Percentiles rank a stretch among this genome's conserved stretches.
Evolutionary conservation across 2,888 invertebrate genomes (phyloP).

Genomic region (Endotricha flammealis): DNA sequence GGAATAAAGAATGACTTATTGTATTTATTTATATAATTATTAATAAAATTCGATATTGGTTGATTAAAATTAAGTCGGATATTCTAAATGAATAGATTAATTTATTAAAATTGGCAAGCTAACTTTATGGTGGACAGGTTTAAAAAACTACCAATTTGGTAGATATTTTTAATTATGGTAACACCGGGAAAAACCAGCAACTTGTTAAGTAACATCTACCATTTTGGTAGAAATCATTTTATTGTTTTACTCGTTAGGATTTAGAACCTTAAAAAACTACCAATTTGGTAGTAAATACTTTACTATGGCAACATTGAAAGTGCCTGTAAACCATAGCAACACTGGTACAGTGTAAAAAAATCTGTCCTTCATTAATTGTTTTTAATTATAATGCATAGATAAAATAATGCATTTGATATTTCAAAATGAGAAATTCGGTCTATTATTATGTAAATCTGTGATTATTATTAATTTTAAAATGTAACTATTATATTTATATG

Average conservation of each 20-base stretch:
- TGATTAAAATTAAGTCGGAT: slow-evolving; percentile 3
- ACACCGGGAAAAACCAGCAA: neutral
- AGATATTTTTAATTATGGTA: slow-evolving; percentile 18
- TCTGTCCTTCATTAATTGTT: neutral
- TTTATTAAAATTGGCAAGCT: slow-evolving; percentile 28
- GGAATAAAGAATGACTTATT: no score
- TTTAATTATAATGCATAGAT: neutral
- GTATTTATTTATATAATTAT: no score
- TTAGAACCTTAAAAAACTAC: slow-evolving; percentile 2
- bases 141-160: no score
- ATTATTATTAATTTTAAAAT: no score
- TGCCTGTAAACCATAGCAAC: no score
- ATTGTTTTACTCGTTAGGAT: no score
- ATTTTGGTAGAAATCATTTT: no score
- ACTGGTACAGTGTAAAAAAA: neutral
- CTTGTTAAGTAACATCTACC: no score
- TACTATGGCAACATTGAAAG: no score
- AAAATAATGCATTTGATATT: slow-evolving; percentile 2
- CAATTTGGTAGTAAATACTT: slow-evolving; percentile 2
- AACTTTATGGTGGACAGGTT: slow-evolving; percentile 2
- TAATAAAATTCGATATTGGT: slow-evolving; percentile 10
- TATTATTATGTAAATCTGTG: slow-evolving; percentile 26
- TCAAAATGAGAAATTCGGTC: slow-evolving; percentile 19
- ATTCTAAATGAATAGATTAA: slow-evolving; percentile 17
- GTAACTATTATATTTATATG: slow-evolving; percentile 13